These are phyloP conservation scores for Agrenia bidenticulata DNA, from an alignment of 2,888 invertebrate genomes.

Conservation along the genomic window DNA sequence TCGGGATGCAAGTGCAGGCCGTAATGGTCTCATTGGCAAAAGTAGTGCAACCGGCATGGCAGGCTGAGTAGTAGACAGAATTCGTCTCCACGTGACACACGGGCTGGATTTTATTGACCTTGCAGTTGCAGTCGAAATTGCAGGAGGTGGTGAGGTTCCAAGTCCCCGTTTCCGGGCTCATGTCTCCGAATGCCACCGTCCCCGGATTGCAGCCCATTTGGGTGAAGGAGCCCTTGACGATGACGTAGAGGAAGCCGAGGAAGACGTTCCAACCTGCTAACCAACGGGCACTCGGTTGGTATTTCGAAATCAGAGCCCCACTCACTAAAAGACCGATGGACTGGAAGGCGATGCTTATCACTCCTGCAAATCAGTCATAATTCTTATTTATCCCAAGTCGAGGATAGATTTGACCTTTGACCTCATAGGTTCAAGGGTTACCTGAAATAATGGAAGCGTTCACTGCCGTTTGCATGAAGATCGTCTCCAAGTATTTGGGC, in stretches of 20 bases:
- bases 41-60: slow-evolving; percentile 69
- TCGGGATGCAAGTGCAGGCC: slow-evolving; percentile 53
- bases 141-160: slow-evolving; percentile 61
- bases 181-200: slow-evolving; percentile 31
- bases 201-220: slow-evolving; percentile 52
- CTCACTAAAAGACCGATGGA: slow-evolving; percentile 64
- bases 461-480: slow-evolving; percentile 68
- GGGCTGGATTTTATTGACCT: slow-evolving; percentile 64
- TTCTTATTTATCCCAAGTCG: too few species aligned
- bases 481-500: slow-evolving; percentile 73
- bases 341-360: slow-evolving; percentile 62
- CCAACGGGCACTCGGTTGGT: slow-evolving; percentile 61
- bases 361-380: slow-evolving; percentile 36
- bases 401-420: too few species aligned
- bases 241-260: slow-evolving; percentile 62
- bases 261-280: slow-evolving; percentile 67
- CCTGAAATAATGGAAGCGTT: slow-evolving; percentile 69
- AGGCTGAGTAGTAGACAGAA: slow-evolving; percentile 69
- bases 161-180: slow-evolving; percentile 24
- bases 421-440: slow-evolving; percentile 54
- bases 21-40: slow-evolving; percentile 57
- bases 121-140: slow-evolving; percentile 65
- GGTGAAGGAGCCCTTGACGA: slow-evolving; percentile 59
- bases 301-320: slow-evolving; percentile 64
- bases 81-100: slow-evolving; percentile 63